Percentiles rank a stretch among this genome's conserved stretches.
These are phyloP conservation scores for Agriopis leucophaearia DNA, from an alignment of 2,888 invertebrate species.

Conservation along the genomic window DNA sequence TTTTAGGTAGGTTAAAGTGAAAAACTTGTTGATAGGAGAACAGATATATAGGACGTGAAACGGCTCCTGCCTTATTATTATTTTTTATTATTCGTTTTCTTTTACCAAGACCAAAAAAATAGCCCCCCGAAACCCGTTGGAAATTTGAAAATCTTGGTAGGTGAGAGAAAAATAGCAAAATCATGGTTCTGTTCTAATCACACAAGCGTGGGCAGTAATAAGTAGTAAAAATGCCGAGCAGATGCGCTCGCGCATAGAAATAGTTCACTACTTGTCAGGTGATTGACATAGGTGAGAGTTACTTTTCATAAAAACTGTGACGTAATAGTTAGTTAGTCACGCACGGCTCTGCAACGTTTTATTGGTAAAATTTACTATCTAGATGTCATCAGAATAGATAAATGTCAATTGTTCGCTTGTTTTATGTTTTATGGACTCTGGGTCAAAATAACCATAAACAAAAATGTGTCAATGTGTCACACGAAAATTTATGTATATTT, in stretches of 20 bases:
- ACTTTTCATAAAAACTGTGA: slow-evolving; percentile 10
- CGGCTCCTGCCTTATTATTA: no score
- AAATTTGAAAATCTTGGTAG: no score
- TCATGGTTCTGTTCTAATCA: not conserved
- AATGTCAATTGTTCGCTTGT: slow-evolving; percentile 12
- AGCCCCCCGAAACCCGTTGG: no score
- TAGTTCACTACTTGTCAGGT: slow-evolving; percentile 28
- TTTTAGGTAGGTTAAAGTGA: no score
- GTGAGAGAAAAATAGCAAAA: not conserved
- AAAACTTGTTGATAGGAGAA: no score
- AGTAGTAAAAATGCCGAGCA: slow-evolving; percentile 13
- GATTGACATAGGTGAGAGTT: slow-evolving; percentile 31
- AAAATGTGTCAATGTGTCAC: not conserved
- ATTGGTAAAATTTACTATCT: slow-evolving; percentile 10
- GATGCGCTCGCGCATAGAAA: slow-evolving; percentile 31
- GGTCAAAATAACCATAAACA: slow-evolving; percentile 1
- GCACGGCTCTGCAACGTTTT: slow-evolving; percentile 9
- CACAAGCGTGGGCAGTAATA: not conserved
- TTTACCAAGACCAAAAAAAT: no score
- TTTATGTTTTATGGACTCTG: not conserved
- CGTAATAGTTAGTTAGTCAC: slow-evolving; percentile 20
- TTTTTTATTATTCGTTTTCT: no score
- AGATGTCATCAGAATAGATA: slow-evolving; percentile 8
- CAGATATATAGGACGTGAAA: no score
- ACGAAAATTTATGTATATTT: not conserved